These are phyloP conservation scores for Arctopsyche grandis DNA, from an alignment of 1,140 invertebrate species.

Conservation along the genomic window DNA sequence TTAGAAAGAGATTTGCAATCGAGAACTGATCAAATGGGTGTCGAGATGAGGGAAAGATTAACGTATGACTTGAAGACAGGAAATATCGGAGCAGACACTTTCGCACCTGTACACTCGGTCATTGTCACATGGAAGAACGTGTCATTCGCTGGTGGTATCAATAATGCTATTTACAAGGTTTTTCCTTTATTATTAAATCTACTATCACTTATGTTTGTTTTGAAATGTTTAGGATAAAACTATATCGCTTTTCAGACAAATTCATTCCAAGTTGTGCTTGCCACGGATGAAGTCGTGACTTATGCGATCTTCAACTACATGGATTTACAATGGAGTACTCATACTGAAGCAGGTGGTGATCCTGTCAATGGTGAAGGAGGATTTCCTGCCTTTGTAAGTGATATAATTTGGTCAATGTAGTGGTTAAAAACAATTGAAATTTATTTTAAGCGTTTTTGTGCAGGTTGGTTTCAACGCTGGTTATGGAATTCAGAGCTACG, in stretches of 20 bases:
- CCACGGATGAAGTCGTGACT: conserved; percentile 92
- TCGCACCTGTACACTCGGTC: conserved; percentile 88
- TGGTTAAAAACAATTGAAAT: background rate
- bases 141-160: conserved; percentile 89
- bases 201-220: too few species aligned
- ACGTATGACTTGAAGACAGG: conserved; percentile 91
- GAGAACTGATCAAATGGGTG: conserved; percentile 83
- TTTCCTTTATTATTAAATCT: background rate
- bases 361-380: conserved; percentile 88
- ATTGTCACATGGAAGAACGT: conserved; percentile 98
- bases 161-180: conserved; percentile 80
- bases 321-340: conserved; percentile 88
- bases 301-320: conserved; percentile 96
- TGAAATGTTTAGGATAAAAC: background rate
- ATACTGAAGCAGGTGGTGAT: conserved; percentile 91
- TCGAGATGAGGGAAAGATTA: conserved; percentile 85
- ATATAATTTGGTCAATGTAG: background rate
- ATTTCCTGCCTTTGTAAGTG: conserved; percentile 85
- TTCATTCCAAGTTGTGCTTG: conserved; percentile 92
- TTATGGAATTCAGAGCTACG: conserved; percentile 89
- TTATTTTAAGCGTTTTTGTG: conserved; percentile 15
- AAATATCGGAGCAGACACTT: conserved; percentile 90
- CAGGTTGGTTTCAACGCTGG: conserved; percentile 96
- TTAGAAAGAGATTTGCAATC: conserved; percentile 66
- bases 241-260: conserved; percentile 77